Conservation (phyloP, 1,140 invertebrate genomes). For the Ooceraea biroi region DNA sequence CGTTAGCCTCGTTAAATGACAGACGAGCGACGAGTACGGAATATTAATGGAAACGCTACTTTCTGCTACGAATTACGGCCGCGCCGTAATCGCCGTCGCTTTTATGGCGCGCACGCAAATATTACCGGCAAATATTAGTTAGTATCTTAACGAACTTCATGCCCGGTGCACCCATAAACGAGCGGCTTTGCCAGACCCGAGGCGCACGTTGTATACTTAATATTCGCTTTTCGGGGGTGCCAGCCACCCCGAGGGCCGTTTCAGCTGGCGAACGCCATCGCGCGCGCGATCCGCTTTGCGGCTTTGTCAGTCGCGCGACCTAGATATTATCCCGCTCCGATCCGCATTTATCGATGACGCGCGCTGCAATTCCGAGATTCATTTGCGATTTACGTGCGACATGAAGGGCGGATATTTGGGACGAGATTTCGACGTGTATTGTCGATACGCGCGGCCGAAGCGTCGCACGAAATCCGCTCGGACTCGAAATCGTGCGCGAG, state of each 20-base stretch:
- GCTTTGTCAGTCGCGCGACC: slow-evolving; percentile 64
- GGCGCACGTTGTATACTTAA: slow-evolving; percentile 1
- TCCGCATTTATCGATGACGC: slow-evolving; percentile 56
- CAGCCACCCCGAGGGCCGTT: too few relatives aligned
- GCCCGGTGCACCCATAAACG: not conserved
- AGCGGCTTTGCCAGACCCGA: not conserved
- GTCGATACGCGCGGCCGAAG: too few relatives aligned
- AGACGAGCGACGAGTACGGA: slow-evolving; percentile 38
- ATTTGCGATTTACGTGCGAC: slow-evolving; percentile 61
- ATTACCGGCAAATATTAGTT: not conserved
- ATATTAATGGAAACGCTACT: slow-evolving; percentile 61
- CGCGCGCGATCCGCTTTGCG: not conserved
- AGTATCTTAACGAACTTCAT: slow-evolving; percentile 19
- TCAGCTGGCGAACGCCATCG: too few relatives aligned
- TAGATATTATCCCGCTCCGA: slow-evolving; percentile 52
- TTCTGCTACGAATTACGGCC: slow-evolving; percentile 53
- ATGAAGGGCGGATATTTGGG: slow-evolving; percentile 56
- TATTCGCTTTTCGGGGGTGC: not conserved
- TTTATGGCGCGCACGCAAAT: slow-evolving; percentile 45
- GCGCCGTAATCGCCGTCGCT: slow-evolving; percentile 39
- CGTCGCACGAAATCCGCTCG: too few relatives aligned
- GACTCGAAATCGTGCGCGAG: not conserved
- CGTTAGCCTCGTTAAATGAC: slow-evolving; percentile 57
- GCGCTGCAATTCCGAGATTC: slow-evolving; percentile 45
- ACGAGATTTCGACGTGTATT: slow-evolving; percentile 13